Conservation (phyloP, 2,113 vertebrate species). For the Oryctolagus cuniculus region DNA sequence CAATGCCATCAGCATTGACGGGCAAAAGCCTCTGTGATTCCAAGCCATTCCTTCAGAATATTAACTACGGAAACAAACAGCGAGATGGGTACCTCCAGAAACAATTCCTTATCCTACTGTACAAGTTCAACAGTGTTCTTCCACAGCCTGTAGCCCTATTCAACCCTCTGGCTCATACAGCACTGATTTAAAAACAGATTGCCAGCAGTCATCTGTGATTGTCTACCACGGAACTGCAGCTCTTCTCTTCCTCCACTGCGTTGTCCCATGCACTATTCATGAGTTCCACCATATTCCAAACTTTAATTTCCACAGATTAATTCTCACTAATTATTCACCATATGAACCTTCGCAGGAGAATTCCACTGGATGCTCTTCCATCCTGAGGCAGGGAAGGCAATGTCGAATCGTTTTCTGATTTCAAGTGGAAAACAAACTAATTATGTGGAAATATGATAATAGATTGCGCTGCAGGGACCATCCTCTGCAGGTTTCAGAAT, state of each 20-base stretch:
- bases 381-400: conserved; percentile 93
- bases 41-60: conserved; percentile 33
- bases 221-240: conserved; percentile 83
- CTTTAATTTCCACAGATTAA: conserved; percentile 93
- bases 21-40: background rate
- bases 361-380: conserved; percentile 87
- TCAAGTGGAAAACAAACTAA: conserved; percentile 99
- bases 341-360: conserved; percentile 89
- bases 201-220: conserved; percentile 88
- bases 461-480: conserved; percentile 94
- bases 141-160: conserved; percentile 81
- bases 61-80: conserved; percentile 65
- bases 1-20: background rate
- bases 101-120: conserved; percentile 79
- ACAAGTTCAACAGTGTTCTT: conserved; percentile 80
- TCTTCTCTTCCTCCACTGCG: conserved; percentile 88
- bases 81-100: conserved; percentile 70
- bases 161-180: conserved; percentile 85
- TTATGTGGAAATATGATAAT: conserved; percentile 99
- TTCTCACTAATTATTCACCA: conserved; percentile 93
- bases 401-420: conserved; percentile 97
- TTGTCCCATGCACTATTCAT: conserved; percentile 92
- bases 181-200: conserved; percentile 90
- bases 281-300: conserved; percentile 92
- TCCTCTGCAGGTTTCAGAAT: conserved; percentile 90